Evolutionary conservation across 2,113 vertebrate genomes (phyloP).

Genomic region (Girardinichthys multiradiatus): DNA sequence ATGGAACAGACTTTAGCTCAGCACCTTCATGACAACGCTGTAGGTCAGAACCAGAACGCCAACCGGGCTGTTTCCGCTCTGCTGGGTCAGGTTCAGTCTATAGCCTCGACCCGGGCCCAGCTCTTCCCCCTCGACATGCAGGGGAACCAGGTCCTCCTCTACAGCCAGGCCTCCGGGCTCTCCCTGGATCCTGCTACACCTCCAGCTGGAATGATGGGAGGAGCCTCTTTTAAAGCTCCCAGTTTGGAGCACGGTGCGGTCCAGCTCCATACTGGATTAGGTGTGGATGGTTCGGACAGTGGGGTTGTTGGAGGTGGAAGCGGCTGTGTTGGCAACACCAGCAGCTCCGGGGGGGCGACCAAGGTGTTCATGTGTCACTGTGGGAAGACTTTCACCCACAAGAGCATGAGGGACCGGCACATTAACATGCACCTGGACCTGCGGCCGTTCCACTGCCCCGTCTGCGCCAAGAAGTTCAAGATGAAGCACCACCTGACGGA

Average conservation of each 20-base stretch:
- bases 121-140: constrained; percentile 90
- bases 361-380: constrained; percentile 95
- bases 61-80: constrained; percentile 65
- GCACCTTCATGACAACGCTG: constrained; percentile 66
- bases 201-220: constrained; percentile 63
- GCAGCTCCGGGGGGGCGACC: constrained; percentile 59
- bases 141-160: constrained; percentile 85
- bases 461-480: constrained; percentile 94
- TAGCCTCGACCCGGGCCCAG: constrained; percentile 76
- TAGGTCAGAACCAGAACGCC: constrained; percentile 52
- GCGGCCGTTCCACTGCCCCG: constrained; percentile 91
- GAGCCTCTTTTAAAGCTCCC: constrained; percentile 65
- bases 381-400: constrained; percentile 92
- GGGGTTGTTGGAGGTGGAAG: constrained; percentile 37
- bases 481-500: constrained; percentile 97
- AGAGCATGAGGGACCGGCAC: constrained; percentile 92
- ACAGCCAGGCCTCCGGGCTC: constrained; percentile 75
- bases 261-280: constrained; percentile 67
- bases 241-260: constrained; percentile 76
- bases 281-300: constrained; percentile 55
- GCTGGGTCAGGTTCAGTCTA: constrained; percentile 76
- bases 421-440: constrained; percentile 97
- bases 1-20: constrained; percentile 78
- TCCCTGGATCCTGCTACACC: constrained; percentile 31
- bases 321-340: background rate